Conservation (phyloP, 2,113 vertebrate genomes). For the sheep (Ovis aries) region DNA sequence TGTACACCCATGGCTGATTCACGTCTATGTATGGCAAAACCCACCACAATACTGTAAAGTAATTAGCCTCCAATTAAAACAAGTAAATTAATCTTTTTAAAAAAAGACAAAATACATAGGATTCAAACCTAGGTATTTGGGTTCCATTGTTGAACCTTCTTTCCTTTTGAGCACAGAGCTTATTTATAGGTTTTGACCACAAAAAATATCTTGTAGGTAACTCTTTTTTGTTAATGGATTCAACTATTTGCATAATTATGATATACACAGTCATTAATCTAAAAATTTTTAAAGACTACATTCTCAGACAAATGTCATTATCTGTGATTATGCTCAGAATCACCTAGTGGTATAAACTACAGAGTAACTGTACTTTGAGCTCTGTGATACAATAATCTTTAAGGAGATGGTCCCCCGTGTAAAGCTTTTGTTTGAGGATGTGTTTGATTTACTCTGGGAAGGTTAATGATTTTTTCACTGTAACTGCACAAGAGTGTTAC, state of each 20-base stretch:
- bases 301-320: background rate
- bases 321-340: slow-evolving; percentile 22
- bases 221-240: background rate
- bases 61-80: background rate
- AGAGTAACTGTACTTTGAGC: background rate
- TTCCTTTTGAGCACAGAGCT: background rate
- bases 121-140: background rate
- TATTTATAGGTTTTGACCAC: background rate
- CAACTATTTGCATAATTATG: background rate
- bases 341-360: background rate
- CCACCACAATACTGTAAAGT: background rate
- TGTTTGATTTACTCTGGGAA: background rate
- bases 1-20: background rate
- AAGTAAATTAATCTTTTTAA: background rate
- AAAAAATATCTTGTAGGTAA: background rate
- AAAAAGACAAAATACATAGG: background rate
- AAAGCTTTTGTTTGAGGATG: background rate
- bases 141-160: background rate
- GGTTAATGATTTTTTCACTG: background rate
- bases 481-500: background rate
- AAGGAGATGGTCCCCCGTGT: background rate
- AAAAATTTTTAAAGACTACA: background rate
- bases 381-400: background rate
- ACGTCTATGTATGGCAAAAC: background rate
- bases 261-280: background rate